phyloP scores from a whole-genome alignment of 2,113 vertebrate species.

The Neodon shergylaensis region DNA sequence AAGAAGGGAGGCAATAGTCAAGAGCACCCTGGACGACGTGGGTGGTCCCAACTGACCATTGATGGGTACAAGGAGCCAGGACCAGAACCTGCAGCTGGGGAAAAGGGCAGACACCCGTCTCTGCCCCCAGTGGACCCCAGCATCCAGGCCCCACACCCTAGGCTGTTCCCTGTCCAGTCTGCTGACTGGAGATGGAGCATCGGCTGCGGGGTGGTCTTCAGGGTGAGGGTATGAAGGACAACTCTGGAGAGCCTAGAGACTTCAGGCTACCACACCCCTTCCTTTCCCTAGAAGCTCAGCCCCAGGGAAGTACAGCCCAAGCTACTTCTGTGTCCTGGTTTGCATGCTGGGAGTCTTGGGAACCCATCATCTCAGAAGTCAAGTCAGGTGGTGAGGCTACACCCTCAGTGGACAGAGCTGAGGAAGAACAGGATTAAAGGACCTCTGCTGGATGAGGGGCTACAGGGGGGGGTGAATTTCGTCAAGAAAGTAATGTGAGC shows the following conservation, averaged over 20 bases:
- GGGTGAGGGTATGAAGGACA: neutral
- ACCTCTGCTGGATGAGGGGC: neutral
- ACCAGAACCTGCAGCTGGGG: neutral
- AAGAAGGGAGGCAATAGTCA: neutral
- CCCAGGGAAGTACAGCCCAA: neutral
- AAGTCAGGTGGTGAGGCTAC: neutral
- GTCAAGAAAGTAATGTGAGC: neutral
- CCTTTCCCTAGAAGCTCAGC: constrained; percentile 64
- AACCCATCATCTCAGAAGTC: neutral
- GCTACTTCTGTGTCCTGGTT: neutral
- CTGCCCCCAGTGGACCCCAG: neutral
- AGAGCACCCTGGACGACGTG: neutral
- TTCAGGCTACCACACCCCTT: constrained; percentile 57
- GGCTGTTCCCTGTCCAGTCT: neutral
- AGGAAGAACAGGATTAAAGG: neutral
- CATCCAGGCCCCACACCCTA: neutral
- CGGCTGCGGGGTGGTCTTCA: neutral
- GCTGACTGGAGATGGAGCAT: neutral
- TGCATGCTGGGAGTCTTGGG: neutral
- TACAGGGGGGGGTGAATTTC: neutral
- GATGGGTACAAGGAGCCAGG: neutral
- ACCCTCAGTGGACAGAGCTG: neutral
- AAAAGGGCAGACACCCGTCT: neutral
- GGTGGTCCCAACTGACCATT: neutral
- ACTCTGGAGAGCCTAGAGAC: neutral